These are phyloP conservation scores for Nematolebias whitei DNA, from an alignment of 2,113 vertebrate genomes.

Conservation along the genomic window DNA sequence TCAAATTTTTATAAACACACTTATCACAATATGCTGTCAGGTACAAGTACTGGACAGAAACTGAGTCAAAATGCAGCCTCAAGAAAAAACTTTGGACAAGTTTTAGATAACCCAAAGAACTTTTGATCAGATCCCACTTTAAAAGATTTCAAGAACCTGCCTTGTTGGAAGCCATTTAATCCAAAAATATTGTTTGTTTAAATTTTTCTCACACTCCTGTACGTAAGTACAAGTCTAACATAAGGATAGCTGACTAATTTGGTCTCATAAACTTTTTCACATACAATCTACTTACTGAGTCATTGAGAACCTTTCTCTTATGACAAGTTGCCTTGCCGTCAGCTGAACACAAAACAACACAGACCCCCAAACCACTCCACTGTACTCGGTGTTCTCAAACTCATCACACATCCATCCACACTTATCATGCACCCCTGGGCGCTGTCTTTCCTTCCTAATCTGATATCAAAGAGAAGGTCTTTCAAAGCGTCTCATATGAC, in stretches of 20 bases:
- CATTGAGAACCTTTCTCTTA: slow-evolving; percentile 9
- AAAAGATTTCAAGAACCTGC: neutral
- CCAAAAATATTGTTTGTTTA: neutral
- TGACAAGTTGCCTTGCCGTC: slow-evolving; percentile 22
- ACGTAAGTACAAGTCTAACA: neutral
- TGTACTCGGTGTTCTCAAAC: slow-evolving; percentile 30
- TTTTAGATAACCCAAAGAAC: neutral
- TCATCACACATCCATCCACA: slow-evolving; percentile 21
- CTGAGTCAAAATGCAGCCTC: too few relatives aligned
- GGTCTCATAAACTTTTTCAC: slow-evolving; percentile 2
- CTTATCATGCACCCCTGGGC: slow-evolving; percentile 42
- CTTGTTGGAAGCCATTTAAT: neutral
- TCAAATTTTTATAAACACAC: too few relatives aligned
- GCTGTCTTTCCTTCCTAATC: slow-evolving; percentile 72
- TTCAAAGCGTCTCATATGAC: slow-evolving; percentile 73
- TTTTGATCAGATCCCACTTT: neutral
- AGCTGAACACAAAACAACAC: slow-evolving; percentile 37
- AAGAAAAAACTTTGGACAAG: neutral
- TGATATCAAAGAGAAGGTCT: slow-evolving; percentile 76
- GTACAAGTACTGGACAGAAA: too few relatives aligned
- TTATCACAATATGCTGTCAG: too few relatives aligned
- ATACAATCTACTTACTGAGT: slow-evolving; percentile 19
- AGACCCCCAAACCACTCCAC: neutral
- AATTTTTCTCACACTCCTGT: neutral
- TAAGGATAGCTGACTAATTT: neutral